These are phyloP conservation scores for Alitta virens DNA, from an alignment of 2,888 invertebrate species.

Conservation along the genomic window DNA sequence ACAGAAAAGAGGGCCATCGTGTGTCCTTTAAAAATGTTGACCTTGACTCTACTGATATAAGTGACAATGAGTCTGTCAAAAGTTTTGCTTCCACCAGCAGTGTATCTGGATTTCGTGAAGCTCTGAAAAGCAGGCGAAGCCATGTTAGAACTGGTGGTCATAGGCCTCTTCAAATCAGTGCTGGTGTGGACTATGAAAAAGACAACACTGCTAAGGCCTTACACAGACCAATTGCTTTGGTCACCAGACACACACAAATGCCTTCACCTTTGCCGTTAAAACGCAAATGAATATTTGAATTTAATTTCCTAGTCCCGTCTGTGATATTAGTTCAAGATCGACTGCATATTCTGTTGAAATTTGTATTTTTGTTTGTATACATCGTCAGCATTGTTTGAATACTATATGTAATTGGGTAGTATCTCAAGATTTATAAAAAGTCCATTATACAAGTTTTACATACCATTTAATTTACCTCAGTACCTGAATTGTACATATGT, in stretches of 20 bases:
- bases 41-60: not conserved
- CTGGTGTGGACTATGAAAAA: not conserved
- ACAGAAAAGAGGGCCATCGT: constrained; percentile 1
- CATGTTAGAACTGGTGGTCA: not conserved
- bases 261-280: constrained; percentile 6
- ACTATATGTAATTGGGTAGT: no score
- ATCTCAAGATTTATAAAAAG: no score
- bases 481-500: no score
- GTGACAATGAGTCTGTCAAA: constrained; percentile 10
- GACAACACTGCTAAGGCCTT: not conserved
- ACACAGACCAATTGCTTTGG: constrained; percentile 13
- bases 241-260: constrained; percentile 15
- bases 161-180: constrained; percentile 3
- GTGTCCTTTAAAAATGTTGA: constrained; percentile 14
- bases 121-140: constrained; percentile 7
- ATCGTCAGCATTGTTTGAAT: no score
- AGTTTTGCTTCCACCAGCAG: constrained; percentile 11
- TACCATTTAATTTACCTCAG: no score
- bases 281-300: no score
- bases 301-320: no score
- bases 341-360: no score
- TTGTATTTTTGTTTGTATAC: no score
- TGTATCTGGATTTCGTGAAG: constrained; percentile 3
- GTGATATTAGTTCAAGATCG: no score
- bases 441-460: no score